Conservation (phyloP, 2,797 vertebrate species). For the Petrocephalus sullivani region DNA sequence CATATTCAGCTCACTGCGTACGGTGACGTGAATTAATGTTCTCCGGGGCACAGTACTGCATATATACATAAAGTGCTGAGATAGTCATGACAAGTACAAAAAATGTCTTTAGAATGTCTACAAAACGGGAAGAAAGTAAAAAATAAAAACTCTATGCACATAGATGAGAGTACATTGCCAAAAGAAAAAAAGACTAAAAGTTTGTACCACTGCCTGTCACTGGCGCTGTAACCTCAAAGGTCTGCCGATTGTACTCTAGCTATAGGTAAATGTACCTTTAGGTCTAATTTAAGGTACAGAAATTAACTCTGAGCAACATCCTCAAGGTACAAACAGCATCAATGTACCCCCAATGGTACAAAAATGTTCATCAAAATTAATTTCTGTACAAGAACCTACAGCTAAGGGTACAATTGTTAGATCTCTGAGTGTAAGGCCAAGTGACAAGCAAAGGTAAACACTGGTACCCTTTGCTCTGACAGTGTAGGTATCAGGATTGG, state of each 20-base stretch:
- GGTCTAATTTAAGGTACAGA: not conserved
- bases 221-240: not conserved
- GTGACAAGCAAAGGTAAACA: not conserved
- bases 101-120: not conserved
- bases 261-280: not conserved
- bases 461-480: not conserved
- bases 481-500: not conserved
- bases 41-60: not conserved
- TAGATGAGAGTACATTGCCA: not conserved
- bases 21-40: not conserved
- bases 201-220: not conserved
- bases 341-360: not conserved
- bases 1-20: not conserved
- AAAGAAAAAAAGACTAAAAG: not conserved
- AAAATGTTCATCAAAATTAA: not conserved
- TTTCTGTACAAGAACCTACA: not conserved
- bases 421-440: not conserved
- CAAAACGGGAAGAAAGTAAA: not conserved
- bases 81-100: not conserved
- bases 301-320: not conserved
- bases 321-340: not conserved
- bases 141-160: not conserved
- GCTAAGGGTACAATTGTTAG: not conserved
- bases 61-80: not conserved
- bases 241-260: not conserved